Percentiles rank a stretch among this genome's conserved stretches.
Conservation (phyloP, 2,888 invertebrate species). For the Lycophotia porphyrea region DNA sequence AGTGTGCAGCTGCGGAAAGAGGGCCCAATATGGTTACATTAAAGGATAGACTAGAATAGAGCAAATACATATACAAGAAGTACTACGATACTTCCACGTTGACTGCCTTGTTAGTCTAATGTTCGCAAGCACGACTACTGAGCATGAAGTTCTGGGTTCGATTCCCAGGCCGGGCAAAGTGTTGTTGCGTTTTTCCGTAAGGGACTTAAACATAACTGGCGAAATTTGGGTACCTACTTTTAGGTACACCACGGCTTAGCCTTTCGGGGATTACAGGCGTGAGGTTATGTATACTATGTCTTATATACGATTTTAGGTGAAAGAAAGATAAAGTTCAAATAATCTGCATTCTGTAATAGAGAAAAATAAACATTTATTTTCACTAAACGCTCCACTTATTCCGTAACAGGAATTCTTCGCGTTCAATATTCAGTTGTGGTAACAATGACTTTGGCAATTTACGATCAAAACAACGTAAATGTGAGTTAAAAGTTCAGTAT, state of each 20-base stretch:
- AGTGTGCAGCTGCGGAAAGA: not conserved
- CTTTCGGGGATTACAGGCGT: too few species aligned
- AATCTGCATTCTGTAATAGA: not conserved
- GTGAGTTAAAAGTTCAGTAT: constrained; percentile 41
- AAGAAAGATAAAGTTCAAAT: not conserved
- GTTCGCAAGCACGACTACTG: too few species aligned
- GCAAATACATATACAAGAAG: not conserved
- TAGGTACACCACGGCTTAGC: too few species aligned
- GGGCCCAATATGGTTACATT: not conserved
- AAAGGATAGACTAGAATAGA: not conserved
- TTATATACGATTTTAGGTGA: too few species aligned
- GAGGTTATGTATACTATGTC: too few species aligned
- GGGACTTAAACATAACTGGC: too few species aligned
- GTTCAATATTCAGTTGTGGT: constrained; percentile 22
- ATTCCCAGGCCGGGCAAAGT: too few species aligned
- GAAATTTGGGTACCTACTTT: too few species aligned
- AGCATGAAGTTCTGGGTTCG: too few species aligned
- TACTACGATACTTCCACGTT: too few species aligned
- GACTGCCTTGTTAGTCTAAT: too few species aligned
- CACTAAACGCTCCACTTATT: not conserved
- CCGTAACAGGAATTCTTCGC: constrained; percentile 12
- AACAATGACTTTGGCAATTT: constrained; percentile 41
- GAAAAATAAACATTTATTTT: not conserved
- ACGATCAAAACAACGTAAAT: constrained; percentile 29
- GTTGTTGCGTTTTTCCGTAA: too few species aligned